Conservation (phyloP, 2,113 vertebrate genomes). For the Ochotona princeps region DNA sequence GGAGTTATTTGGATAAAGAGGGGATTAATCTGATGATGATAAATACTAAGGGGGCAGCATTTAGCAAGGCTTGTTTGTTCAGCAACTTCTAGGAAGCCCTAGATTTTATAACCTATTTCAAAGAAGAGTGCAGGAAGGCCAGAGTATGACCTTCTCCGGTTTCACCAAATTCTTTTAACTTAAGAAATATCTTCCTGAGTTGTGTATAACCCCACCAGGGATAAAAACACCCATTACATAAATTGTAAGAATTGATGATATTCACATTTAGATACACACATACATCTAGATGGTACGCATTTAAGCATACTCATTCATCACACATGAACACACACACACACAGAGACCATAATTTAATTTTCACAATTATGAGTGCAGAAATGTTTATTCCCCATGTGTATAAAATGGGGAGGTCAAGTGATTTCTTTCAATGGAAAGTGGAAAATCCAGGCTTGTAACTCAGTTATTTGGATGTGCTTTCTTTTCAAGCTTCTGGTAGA, state of each 20-base stretch:
- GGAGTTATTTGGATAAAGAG: not conserved
- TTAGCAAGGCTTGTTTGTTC: not conserved
- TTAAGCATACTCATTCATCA: too few relatives aligned
- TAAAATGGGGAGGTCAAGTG: not conserved
- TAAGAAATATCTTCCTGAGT: not conserved
- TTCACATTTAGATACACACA: not conserved
- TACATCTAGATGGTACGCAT: too few relatives aligned
- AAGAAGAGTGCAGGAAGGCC: not conserved
- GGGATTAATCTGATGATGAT: not conserved
- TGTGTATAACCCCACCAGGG: not conserved
- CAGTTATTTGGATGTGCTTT: not conserved
- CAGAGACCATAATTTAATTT: not conserved
- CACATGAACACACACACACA: too few relatives aligned
- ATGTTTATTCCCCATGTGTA: not conserved
- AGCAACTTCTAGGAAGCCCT: not conserved
- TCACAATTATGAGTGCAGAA: not conserved
- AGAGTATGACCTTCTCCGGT: not conserved
- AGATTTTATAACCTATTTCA: not conserved
- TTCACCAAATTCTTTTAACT: not conserved
- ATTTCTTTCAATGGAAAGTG: not conserved
- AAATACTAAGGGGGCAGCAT: too few relatives aligned
- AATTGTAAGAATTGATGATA: not conserved
- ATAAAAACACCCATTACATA: not conserved
- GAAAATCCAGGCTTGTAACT: not conserved
- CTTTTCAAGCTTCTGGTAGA: not conserved